Evolutionary conservation across 2,113 vertebrate species (phyloP), one percentile per base, ranked within the genome.

Genomic region (Tricholaema leucomelas): DNA sequence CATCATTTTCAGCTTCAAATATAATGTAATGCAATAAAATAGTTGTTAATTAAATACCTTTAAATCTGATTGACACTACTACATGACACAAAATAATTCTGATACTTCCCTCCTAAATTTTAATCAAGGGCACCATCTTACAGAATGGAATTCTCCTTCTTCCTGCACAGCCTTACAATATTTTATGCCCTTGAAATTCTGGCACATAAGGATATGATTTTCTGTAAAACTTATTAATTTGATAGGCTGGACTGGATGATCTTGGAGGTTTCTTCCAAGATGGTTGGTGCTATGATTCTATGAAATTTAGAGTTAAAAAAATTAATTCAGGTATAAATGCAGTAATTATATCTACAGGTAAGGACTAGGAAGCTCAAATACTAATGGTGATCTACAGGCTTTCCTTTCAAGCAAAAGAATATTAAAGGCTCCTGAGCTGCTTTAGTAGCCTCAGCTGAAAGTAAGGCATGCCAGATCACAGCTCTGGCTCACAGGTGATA

Each of bases 21-120:
- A 92, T 93, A 55, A 94, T 73, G 30, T 87, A 93, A 90, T 81
- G 87, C 61, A 95, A 90, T 84, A 85, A 92, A 93, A 91, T 23
- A 79, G 63, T 72, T 72, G 50, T 81, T 73, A 94, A 94, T 93
- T 95, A 92, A 97, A 87, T 94, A 90, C 56, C 80, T 93, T 83
- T 82, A 44, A 59, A 90, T 21, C 67, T 81, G 65, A 42, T 30
- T 60, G 12, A 61, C 40, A 40, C 20, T 85, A 54, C 24, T 66
- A 61, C 19, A 31, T 75, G 50, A 69, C 30, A 73, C 50, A 76
- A 60, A 85, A 79, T 60, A 81, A 33, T 79, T 78, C n/a, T 1
- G 8, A 15, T 48, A 35, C 20, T 44, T 74, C 28, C 2, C 8
- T 18, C 28, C 6, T 12, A 50, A 28, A 28, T 83, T 80, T 61